Evolutionary conservation across 2,888 invertebrate genomes (phyloP), one percentile per base, ranked within the genome.

Genomic region (Cyrtodaria siliqua): DNA sequence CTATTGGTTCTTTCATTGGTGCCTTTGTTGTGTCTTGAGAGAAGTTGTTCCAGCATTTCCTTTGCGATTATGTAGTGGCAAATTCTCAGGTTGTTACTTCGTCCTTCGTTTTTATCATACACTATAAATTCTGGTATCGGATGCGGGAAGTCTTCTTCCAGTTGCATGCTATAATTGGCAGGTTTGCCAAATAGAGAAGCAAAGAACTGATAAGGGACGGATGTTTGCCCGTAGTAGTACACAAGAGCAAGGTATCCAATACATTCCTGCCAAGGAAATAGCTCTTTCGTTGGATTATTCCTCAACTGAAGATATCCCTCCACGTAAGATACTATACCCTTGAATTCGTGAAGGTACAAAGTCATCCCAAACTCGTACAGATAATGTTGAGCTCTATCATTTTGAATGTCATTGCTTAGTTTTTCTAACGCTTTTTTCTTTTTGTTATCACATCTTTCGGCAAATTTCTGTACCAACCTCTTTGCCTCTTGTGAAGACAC

Each of bases 301-400:
- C 12, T 12, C 12, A 33, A 12, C 33, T 33, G 33, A 33, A 33
- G 33, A 44, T 44, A 44, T 18, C 44, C 44, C 16, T 44, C 20
- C 6, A 44, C 44, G 16, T 44, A 44, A 16, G 44, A 44, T 18
- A 44, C 44, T 18, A 44, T 44, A 44, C 44, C 44, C 16, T 67
- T 79, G 49, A 70, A 79, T 50, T 79, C 82, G 55, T 79, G 79
- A 20, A 50, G 63, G 53, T 69, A 78, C 0, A 69, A 63, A 14
- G 82, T 69, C 55, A 83, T 60, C 42, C 82, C 82, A 64, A 77
- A 83, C 38, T 83, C 82, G 29, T 76, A 83, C 12, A 83, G 26
- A 23, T 55, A 49, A 29, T 79, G 74, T 20, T 44, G 18, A 33
- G 53, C 50, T 49, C 49, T 61, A 1, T 64, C 20, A 2, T 63